Evolutionary conservation across 2,797 vertebrate genomes (phyloP), one percentile per base, ranked within the genome.

Genomic region (Amblyraja radiata): DNA sequence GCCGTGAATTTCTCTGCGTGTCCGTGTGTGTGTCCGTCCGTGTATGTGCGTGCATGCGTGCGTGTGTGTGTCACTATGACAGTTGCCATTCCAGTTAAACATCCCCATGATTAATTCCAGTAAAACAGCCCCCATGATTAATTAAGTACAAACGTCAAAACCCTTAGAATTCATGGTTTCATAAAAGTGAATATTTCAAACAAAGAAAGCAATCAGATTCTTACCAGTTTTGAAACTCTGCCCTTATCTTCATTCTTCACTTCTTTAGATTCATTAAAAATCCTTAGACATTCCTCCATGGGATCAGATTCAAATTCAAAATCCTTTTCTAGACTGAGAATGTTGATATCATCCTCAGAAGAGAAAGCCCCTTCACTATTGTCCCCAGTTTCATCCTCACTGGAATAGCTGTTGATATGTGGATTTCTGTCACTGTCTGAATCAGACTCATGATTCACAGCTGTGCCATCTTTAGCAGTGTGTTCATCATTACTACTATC

Each of bases 221-320:
- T 61, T 97, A 99, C 98, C 98, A 98, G 98, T 93, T 97, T 98
- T 0, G 96, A 96, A 95, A 98, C 97, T 93, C 99, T 97, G 88
- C 99, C 99, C 94, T 98, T 99, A 96, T 99, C 98, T 94, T 99
- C 98, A 0, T 94, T 98, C 96, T 99, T 99, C 94, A 99, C 97
- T 1, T 98, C 98, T 18, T 97, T 98, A 71, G 98, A 98, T 94
- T 99, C 99, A 0, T 99, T 98, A 95, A 99, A 99, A 94, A 99
- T 99, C 93, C 98, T 95, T 90, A 99, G 96, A 94, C 99, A 99
- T 95, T 99, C 99, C 94, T 99, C 99, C 98, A 99, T 98, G 0
- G 98, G 98, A 93, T 99, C 99, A 0, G 97, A 97, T 93, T 99
- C 98, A 0, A 97, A 98, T 94, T 99, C 98, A 88, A 99, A 93